These are phyloP conservation scores for Hanleya hanleyi DNA, from an alignment of 2,888 invertebrate genomes.

Conservation along the genomic window DNA sequence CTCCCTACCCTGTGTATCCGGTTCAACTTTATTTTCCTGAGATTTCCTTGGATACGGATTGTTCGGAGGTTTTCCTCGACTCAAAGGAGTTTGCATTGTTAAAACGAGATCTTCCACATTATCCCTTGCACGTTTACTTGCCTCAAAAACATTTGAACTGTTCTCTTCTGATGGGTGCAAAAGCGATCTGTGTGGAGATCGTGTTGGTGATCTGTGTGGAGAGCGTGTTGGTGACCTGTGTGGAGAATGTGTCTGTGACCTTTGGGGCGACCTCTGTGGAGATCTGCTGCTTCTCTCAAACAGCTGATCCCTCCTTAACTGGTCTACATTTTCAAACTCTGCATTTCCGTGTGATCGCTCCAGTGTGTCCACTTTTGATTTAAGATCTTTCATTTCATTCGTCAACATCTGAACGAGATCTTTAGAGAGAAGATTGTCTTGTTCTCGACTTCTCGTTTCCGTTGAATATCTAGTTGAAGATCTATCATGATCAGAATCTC, in stretches of 20 bases:
- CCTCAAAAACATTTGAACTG: background rate
- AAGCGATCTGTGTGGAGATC: background rate
- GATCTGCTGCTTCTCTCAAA: background rate
- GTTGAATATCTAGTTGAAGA: too few species aligned
- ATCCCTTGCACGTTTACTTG: background rate
- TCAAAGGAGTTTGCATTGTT: background rate
- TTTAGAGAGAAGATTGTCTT: too few species aligned
- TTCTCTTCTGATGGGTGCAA: background rate
- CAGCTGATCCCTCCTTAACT: too few species aligned
- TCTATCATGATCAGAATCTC: too few species aligned
- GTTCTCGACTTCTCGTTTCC: too few species aligned
- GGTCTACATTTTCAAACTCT: background rate
- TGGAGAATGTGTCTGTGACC: background rate
- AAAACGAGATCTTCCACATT: background rate
- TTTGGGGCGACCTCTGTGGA: background rate
- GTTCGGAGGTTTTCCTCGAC: background rate
- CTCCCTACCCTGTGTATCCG: too few species aligned
- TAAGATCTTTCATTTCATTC: background rate
- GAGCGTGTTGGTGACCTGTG: background rate
- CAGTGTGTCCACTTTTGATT: background rate
- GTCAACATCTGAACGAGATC: background rate
- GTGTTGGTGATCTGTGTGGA: background rate
- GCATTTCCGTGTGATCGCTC: background rate
- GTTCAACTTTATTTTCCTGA: too few species aligned
- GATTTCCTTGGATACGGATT: background rate